These are phyloP conservation scores for Castor canadensis DNA, from an alignment of 2,113 vertebrate genomes.

Conservation along the genomic window DNA sequence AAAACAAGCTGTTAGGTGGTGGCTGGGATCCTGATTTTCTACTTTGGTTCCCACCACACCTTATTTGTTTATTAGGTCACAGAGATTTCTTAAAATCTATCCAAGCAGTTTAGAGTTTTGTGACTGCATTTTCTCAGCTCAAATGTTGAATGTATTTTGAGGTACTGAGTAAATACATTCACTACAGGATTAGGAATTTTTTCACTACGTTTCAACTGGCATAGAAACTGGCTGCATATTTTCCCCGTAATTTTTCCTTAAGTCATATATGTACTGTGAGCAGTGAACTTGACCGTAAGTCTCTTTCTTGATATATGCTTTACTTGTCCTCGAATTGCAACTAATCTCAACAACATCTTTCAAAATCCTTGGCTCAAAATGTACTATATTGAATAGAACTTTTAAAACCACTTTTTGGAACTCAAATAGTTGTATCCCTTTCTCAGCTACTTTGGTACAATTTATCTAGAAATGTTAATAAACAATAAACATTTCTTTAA, in stretches of 20 bases:
- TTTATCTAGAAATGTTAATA: conserved; percentile 8
- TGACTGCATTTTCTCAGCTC: conserved; percentile 15
- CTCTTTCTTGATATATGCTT: background rate
- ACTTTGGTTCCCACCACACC: conserved; percentile 76
- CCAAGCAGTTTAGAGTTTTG: background rate
- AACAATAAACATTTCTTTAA: conserved; percentile 26
- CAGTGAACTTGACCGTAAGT: background rate
- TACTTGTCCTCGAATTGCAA: background rate
- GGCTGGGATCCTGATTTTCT: conserved; percentile 74
- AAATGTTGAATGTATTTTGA: background rate
- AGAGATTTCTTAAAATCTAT: conserved; percentile 43
- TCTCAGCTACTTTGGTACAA: background rate
- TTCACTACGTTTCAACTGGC: background rate
- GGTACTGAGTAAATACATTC: background rate
- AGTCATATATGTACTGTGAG: background rate
- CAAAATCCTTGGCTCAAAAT: background rate
- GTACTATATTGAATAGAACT: background rate
- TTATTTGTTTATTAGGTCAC: conserved; percentile 76
- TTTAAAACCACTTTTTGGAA: background rate
- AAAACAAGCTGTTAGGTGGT: background rate
- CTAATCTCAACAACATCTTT: background rate
- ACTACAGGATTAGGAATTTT: background rate
- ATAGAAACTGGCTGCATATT: background rate
- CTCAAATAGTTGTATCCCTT: background rate
- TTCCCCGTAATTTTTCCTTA: background rate